Evolutionary conservation across 2,797 vertebrate species (phyloP), one percentile per base, ranked within the genome.

Genomic region (Fundulus diaphanus): DNA sequence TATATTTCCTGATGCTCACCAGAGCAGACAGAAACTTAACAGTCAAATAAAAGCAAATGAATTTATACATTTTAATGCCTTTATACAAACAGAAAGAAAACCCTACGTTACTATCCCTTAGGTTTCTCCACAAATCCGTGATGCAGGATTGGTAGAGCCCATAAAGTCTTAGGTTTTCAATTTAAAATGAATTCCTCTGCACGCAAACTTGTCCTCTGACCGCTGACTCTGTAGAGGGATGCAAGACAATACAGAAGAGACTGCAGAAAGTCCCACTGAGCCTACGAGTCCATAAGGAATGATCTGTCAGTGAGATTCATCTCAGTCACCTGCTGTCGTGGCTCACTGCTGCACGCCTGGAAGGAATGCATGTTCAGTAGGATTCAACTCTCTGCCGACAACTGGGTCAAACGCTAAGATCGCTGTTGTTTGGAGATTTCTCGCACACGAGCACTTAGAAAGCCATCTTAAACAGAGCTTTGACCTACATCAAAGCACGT

Each of bases 321-420:
- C 70, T 74, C 42, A 79, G 66, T 74, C 73, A 73, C 59, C 84
- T 85, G 83, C 80, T 77, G 83, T 49, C 48, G 59, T 48, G 78
- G 76, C 82, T 86, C 67, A 73, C 13, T 18, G 5, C 79, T 79
- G 68, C 72, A 74, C 80, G 75, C 57, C 79, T 70, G 63, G 65
- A 46, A 59, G 72, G 49, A 76, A 65, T 72, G 82, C 77, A 75
- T 65, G 9, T 80, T 89, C 81, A 84, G 80, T 77, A 76, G 74
- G 83, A 87, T 84, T 88, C 85, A 85, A 90, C 76, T 70, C 80
- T 69, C 66, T 81, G 84, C 85, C 87, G 85, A 84, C 74, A 88
- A 84, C 81, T 84, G 79, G 87, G 84, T 85, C 80, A 85, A 71
- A 71, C 37, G 27, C 72, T 77, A 79, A 85, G 79, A 69, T 48